Base-by-base conservation (phyloP, 2,797 vertebrate species). In the Alfaro cultratus region DNA sequence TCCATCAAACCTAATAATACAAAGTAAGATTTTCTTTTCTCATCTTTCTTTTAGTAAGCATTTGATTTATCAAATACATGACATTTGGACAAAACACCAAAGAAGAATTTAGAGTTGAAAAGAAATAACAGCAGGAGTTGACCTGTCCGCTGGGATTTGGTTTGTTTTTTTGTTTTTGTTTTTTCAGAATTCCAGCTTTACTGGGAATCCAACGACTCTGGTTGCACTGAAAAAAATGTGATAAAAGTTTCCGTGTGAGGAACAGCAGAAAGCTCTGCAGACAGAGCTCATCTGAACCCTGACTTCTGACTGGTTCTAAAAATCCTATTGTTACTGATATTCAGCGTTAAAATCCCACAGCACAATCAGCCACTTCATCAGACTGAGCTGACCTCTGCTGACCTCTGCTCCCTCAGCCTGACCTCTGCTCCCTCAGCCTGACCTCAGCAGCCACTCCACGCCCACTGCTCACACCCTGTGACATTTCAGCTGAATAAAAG, bases 301-400 rank as follows among this genome's bases (percentile, higher is more conserved):
- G 91, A 90, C 90, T 83, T 88, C 84, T 86, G 67, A 41, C 74
- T 79, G 41, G 72, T 16, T 21, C 83, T 76, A 26, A 88, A 90
- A 34, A 78, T 87, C 79, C 89, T 55, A 55, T 86, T 85, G 78
- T 74, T 80, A 68, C 78, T 79, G 15, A 81, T 83, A 80, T 77
- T 84, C 77, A 36, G 73, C 5, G 18, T 70, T 9, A 67, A 78
- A 81, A 81, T 88, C 77, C 70, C n/a, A 3, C 47, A 62, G 77
- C 29, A 94, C 92, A 94, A 94, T 93, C 84, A 82, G 67, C 81
- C 75, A 49, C 86, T 91, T 94, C 86, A 90, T 93, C 80, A 80
- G 84, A 85, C 79, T 75, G 79, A 16, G 68, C 34, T 41, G 90
- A 86, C 83, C 84, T 88, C 72, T 85, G 86, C n/a, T n/a, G n/a